Evolutionary conservation across 1,140 invertebrate species (phyloP).

Genomic region (Aradophagus sp.): DNA sequence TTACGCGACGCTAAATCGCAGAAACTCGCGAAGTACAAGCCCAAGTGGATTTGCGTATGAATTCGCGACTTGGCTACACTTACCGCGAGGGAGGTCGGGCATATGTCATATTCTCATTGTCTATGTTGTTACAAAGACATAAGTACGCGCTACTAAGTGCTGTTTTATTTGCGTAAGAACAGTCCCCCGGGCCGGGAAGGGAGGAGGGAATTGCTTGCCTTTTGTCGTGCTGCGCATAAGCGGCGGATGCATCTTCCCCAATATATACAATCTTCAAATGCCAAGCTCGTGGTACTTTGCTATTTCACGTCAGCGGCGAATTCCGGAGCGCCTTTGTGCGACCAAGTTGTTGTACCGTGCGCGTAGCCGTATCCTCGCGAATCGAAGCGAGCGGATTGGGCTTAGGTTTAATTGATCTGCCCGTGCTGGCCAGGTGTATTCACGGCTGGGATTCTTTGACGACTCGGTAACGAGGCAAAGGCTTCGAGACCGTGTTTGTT

Average conservation of each 20-base stretch:
- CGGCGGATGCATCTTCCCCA: slow-evolving; percentile 49
- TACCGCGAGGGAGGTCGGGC: slow-evolving; percentile 60
- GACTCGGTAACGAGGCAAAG: slow-evolving; percentile 38
- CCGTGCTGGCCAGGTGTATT: not conserved
- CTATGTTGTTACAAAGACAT: slow-evolving; percentile 67
- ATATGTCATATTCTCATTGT: slow-evolving; percentile 74
- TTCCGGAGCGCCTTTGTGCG: slow-evolving; percentile 36
- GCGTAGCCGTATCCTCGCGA: slow-evolving; percentile 31
- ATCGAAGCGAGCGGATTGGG: slow-evolving; percentile 13
- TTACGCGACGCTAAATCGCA: slow-evolving; percentile 58
- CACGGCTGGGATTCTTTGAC: slow-evolving; percentile 30
- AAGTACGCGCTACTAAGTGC: slow-evolving; percentile 72
- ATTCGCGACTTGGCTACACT: slow-evolving; percentile 60
- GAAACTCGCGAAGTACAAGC: slow-evolving; percentile 64
- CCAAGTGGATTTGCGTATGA: slow-evolving; percentile 69
- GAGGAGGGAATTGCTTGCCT: slow-evolving; percentile 60
- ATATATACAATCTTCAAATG: slow-evolving; percentile 56
- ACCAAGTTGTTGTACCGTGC: slow-evolving; percentile 34
- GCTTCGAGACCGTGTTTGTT: slow-evolving; percentile 44
- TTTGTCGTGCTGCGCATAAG: slow-evolving; percentile 54
- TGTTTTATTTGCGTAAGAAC: slow-evolving; percentile 75
- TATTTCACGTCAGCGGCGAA: slow-evolving; percentile 52
- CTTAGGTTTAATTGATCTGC: slow-evolving; percentile 25
- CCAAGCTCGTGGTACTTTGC: slow-evolving; percentile 42
- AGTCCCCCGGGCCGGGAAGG: no score